These are phyloP conservation scores for Potamilus streckersoni DNA, from an alignment of 1,140 invertebrate genomes.

Conservation along the genomic window DNA sequence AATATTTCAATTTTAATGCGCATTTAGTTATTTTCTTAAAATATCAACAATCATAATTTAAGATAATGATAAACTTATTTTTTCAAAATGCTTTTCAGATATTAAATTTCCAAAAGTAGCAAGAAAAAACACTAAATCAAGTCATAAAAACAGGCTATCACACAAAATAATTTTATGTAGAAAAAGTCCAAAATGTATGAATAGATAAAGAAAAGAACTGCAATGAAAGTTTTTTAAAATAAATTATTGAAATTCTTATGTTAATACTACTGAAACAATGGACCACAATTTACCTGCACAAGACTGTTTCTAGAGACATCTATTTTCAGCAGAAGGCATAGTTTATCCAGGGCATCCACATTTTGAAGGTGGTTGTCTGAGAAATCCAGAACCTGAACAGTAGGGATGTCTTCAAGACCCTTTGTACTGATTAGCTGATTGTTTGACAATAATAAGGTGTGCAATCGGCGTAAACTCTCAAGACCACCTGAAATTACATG, in stretches of 20 bases:
- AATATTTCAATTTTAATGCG: not conserved
- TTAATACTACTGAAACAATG: not conserved
- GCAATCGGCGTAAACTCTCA: constrained; percentile 46
- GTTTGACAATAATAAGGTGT: constrained; percentile 51
- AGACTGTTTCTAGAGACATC: constrained; percentile 55
- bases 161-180: too few relatives aligned
- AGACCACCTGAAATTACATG: constrained; percentile 44
- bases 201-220: not conserved
- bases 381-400: constrained; percentile 56
- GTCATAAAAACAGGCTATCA: too few relatives aligned
- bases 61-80: too few relatives aligned
- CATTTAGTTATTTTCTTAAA: too few relatives aligned
- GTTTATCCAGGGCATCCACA: constrained; percentile 48
- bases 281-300: constrained; percentile 43
- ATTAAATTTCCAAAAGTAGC: too few relatives aligned
- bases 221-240: not conserved
- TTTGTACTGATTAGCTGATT: constrained; percentile 60
- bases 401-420: constrained; percentile 49
- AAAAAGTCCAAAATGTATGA: not conserved
- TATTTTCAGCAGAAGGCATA: constrained; percentile 53
- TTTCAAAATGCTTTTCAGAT: too few relatives aligned
- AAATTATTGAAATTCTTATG: not conserved
- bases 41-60: too few relatives aligned
- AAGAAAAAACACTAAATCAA: too few relatives aligned
- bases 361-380: constrained; percentile 58